Evolutionary conservation across 2,797 vertebrate genomes (phyloP).

Genomic region (Paguma larvata): DNA sequence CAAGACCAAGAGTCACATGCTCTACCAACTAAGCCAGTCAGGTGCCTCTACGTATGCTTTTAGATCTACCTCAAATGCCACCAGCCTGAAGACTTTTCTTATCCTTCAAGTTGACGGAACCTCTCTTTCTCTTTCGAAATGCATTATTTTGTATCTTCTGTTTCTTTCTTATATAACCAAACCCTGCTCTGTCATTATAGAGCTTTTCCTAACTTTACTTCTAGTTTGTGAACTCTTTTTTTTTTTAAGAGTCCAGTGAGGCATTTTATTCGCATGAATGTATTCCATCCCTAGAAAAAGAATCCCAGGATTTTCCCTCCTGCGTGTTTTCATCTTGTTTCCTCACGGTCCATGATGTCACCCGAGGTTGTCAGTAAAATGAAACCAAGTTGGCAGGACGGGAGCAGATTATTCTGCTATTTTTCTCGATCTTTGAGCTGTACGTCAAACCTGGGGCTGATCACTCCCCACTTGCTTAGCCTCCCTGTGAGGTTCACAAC

Average conservation of each 20-base stretch:
- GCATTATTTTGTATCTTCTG: not conserved
- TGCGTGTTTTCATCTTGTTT: too few relatives aligned
- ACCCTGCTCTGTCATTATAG: not conserved
- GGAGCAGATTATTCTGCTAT: too few relatives aligned
- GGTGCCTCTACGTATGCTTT: not conserved
- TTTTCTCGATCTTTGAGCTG: too few relatives aligned
- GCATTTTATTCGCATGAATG: too few relatives aligned
- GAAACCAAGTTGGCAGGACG: too few relatives aligned
- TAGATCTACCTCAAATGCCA: not conserved
- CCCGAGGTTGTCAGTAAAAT: too few relatives aligned
- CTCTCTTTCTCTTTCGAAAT: not conserved
- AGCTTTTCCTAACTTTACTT: slow-evolving; percentile 21
- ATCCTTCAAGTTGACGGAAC: not conserved
- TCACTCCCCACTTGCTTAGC: too few relatives aligned
- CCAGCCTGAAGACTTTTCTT: not conserved
- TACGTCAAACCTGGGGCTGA: too few relatives aligned
- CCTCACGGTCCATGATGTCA: too few relatives aligned
- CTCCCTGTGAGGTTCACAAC: too few relatives aligned
- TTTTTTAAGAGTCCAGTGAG: not conserved
- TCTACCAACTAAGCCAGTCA: not conserved
- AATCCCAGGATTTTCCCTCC: too few relatives aligned
- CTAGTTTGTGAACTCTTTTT: not conserved
- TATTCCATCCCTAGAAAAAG: too few relatives aligned
- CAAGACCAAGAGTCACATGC: not conserved
- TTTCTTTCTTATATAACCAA: slow-evolving; percentile 32